phyloP scores from a whole-genome alignment of 1,140 invertebrate genomes.

The Ceratitis capitata region DNA sequence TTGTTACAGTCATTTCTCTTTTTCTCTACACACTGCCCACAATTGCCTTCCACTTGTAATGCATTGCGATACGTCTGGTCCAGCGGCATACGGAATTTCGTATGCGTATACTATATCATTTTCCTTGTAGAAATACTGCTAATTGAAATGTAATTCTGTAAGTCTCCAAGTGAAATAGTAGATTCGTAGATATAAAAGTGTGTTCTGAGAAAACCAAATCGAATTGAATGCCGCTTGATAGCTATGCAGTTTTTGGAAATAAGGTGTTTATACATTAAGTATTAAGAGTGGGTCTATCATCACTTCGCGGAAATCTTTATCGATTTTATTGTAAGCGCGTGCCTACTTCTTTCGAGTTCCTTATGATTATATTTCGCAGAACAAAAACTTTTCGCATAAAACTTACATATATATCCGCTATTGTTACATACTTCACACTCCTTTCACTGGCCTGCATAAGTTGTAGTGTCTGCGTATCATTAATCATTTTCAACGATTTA shows the following conservation, averaged over 20 bases:
- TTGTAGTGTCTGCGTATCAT: slow-evolving; percentile 22
- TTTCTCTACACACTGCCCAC: not conserved
- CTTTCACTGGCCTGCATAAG: not conserved
- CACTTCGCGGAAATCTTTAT: not conserved
- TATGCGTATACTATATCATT: not conserved
- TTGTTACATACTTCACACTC: not conserved
- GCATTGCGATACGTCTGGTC: not conserved
- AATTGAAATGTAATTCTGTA: slow-evolving; percentile 32
- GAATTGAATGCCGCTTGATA: not conserved
- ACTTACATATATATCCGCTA: not conserved
- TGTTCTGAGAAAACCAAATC: not conserved
- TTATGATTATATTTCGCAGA: not conserved
- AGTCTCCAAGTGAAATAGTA: not conserved
- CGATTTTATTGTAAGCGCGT: not conserved
- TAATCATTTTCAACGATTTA: slow-evolving; percentile 33
- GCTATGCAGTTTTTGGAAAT: not conserved
- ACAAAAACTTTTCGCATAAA: not conserved
- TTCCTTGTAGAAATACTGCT: not conserved
- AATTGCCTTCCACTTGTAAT: too few relatives aligned
- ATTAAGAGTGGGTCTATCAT: not conserved
- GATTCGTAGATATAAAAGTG: not conserved
- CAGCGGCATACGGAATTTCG: not conserved
- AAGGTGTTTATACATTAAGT: not conserved
- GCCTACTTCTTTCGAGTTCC: not conserved
- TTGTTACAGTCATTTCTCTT: slow-evolving; percentile 22